Evolutionary conservation across 1,140 invertebrate genomes (phyloP).

Genomic region (Bombus sylvicola): DNA sequence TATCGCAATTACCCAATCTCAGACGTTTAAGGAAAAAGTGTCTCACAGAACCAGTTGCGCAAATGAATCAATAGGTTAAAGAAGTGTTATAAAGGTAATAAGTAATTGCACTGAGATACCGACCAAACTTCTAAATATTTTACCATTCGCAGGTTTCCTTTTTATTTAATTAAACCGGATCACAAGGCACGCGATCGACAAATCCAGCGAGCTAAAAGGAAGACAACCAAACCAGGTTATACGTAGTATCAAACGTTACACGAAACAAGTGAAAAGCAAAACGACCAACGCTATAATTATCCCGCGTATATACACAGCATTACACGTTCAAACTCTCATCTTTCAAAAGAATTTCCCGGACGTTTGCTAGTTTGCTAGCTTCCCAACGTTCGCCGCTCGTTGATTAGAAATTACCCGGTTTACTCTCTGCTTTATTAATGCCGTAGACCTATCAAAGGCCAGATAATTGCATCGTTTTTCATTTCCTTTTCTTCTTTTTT

Average conservation of each 20-base stretch:
- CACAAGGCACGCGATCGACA: not conserved
- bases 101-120: too few species aligned
- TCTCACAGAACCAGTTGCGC: not conserved
- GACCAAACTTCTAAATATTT: not conserved
- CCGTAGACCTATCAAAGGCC: not conserved
- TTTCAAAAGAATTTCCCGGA: not conserved
- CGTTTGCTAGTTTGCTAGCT: not conserved
- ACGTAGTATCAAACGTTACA: not conserved
- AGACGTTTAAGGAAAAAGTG: not conserved
- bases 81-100: too few species aligned
- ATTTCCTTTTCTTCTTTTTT: not conserved
- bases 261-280: not conserved
- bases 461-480: not conserved
- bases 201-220: not conserved
- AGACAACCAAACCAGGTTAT: not conserved
- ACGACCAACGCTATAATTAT: not conserved
- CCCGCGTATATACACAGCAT: not conserved
- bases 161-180: not conserved
- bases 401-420: constrained; percentile 6
- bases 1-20: not conserved
- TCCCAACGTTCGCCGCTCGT: not conserved
- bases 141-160: not conserved
- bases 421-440: not conserved
- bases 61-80: too few species aligned
- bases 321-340: not conserved